These are phyloP conservation scores for Drosophila niveifrons DNA, from an alignment of 2,888 invertebrate species.

Conservation along the genomic window DNA sequence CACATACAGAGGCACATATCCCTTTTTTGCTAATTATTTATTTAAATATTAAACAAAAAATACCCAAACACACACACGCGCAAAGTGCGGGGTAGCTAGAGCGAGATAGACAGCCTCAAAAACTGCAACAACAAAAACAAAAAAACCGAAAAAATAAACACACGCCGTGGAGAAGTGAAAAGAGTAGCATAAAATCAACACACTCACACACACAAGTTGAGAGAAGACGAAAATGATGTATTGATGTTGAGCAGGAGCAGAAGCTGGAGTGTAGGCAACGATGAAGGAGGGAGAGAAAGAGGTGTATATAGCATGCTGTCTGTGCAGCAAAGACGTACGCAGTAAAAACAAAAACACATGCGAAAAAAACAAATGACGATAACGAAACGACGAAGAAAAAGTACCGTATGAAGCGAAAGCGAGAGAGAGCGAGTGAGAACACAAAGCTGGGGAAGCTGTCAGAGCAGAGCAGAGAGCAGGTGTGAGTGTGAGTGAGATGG, in stretches of 20 bases:
- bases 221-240: slow-evolving; percentile 77
- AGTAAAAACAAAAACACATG: slow-evolving; percentile 31
- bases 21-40: slow-evolving; percentile 85
- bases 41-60: slow-evolving; percentile 84
- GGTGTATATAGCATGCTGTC: slow-evolving; percentile 8
- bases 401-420: slow-evolving; percentile 19
- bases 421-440: slow-evolving; percentile 3
- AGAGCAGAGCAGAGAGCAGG: slow-evolving; percentile 8
- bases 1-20: slow-evolving; percentile 61
- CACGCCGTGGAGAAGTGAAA: slow-evolving; percentile 46
- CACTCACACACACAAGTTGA: slow-evolving; percentile 32
- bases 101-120: slow-evolving; percentile 34
- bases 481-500: slow-evolving; percentile 36
- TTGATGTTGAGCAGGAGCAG: slow-evolving; percentile 58
- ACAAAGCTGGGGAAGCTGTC: not conserved
- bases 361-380: slow-evolving; percentile 38
- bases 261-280: not conserved
- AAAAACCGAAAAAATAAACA: slow-evolving; percentile 51
- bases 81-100: not conserved
- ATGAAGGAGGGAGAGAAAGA: not conserved
- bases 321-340: slow-evolving; percentile 57
- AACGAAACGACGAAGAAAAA: slow-evolving; percentile 48
- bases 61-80: slow-evolving; percentile 60
- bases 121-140: slow-evolving; percentile 72
- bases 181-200: slow-evolving; percentile 63